These are phyloP conservation scores for Chelonia mydas DNA, from an alignment of 2,797 vertebrate species.

Conservation along the genomic window DNA sequence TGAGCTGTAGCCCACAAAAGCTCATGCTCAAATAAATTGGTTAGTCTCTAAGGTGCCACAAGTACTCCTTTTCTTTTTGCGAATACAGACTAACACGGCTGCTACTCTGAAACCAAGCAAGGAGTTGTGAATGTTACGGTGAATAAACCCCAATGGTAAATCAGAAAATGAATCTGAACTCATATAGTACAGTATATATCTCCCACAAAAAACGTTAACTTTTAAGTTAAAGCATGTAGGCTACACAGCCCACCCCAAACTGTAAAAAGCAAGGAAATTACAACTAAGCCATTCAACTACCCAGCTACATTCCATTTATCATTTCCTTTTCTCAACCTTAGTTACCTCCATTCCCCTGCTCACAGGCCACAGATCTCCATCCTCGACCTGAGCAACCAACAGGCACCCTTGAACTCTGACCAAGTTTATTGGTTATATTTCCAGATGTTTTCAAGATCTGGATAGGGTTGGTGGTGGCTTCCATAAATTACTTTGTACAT, in stretches of 20 bases:
- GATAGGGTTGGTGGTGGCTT: neutral
- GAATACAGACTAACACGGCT: no score
- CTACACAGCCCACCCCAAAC: neutral
- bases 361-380: neutral
- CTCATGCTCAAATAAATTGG: no score
- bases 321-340: neutral
- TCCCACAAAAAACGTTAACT: neutral
- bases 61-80: no score
- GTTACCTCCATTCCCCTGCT: neutral
- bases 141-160: neutral
- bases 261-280: neutral
- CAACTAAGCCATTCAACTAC: neutral
- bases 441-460: neutral
- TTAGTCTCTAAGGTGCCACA: no score
- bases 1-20: no score
- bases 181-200: neutral
- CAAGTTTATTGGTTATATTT: neutral
- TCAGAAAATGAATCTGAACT: neutral
- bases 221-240: neutral
- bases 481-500: fast-evolving
- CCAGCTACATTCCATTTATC: neutral
- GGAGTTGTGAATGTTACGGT: neutral
- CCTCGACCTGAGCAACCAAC: neutral
- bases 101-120: neutral
- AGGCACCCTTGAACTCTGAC: neutral